Base-by-base conservation (phyloP, 2,888 invertebrate genomes). In the Blastobasis adustella region DNA sequence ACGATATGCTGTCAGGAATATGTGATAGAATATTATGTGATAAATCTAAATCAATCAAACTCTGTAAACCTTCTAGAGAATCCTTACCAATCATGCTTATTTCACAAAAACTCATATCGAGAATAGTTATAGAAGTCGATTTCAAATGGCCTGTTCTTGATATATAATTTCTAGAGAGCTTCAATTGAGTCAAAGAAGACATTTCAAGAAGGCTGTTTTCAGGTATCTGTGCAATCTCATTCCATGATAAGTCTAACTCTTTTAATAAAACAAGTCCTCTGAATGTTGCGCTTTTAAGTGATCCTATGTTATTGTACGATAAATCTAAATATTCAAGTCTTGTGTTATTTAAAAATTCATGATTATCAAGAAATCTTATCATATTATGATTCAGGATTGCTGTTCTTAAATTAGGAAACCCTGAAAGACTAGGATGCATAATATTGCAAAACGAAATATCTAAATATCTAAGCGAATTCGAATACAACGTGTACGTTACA, bases 21-120 rank as follows among this genome's bases (percentile, higher is more conserved):
- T 82, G 75, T 5, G 90, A 87, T 45, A 95, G 75, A 50, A 92
- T 81, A 75, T 95, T 95, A 58, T 92, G 86, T 5, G 92, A 92
- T 61, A 95, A 79, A 75, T 92, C 91, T 53, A 95, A 69, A 56
- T 83, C 88, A 42, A 88, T 76, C 9, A 95, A 74, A 45, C 90
- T 90, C 37, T 91, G 90, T 54, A 94, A 73, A 0, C 90, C 89
- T 61, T 89, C 85, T 37, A 93, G 76, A 4, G 91, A 90, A 55
- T 89, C 89, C 61, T 85, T 79, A 45, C 90, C 89, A 38, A 93
- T 86, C 2, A 66, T 60, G 53, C 85, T 84, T 47, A 93, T 92
- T 82, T 93, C 93, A 63, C 93, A 93, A 52, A 89, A 90, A 66
- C 92, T 93, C 68, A 93, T 76, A 66, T 93, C 92, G 36, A 93